These are phyloP conservation scores for Hipposideros armiger DNA, from an alignment of 2,113 vertebrate genomes.

Conservation along the genomic window DNA sequence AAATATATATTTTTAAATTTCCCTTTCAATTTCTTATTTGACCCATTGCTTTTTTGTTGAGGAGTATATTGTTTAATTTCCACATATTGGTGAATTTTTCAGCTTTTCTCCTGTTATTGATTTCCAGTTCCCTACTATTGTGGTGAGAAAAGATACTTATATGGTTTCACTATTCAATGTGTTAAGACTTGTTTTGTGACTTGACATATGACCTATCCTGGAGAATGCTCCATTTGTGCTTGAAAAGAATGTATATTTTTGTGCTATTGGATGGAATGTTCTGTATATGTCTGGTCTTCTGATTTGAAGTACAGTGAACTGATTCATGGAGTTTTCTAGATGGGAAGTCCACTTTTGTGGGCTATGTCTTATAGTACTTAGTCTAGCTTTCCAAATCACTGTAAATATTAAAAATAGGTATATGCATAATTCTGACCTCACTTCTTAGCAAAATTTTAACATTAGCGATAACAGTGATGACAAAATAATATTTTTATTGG, in stretches of 20 bases:
- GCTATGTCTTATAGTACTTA: not conserved
- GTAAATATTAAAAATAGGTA: not conserved
- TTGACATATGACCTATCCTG: not conserved
- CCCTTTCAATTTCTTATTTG: not conserved
- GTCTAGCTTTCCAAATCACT: not conserved
- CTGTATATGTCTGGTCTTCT: not conserved
- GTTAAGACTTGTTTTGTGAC: constrained; percentile 20
- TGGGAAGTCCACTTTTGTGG: not conserved
- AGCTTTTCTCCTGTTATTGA: not conserved
- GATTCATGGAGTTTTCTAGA: not conserved
- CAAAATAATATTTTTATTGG: not conserved
- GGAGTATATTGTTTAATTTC: not conserved
- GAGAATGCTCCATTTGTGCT: not conserved
- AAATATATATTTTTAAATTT: not conserved
- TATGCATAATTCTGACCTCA: not conserved
- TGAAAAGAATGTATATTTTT: not conserved
- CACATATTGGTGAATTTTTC: not conserved
- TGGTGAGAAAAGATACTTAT: not conserved
- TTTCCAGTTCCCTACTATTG: not conserved
- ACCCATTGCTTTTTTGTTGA: not conserved
- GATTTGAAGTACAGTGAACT: not conserved
- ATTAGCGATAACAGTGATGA: not conserved
- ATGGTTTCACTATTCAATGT: not conserved
- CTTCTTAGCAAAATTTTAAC: not conserved
- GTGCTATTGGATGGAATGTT: not conserved